Conservation (phyloP, 2,113 vertebrate genomes). For the Gopherus evgoodei region DNA sequence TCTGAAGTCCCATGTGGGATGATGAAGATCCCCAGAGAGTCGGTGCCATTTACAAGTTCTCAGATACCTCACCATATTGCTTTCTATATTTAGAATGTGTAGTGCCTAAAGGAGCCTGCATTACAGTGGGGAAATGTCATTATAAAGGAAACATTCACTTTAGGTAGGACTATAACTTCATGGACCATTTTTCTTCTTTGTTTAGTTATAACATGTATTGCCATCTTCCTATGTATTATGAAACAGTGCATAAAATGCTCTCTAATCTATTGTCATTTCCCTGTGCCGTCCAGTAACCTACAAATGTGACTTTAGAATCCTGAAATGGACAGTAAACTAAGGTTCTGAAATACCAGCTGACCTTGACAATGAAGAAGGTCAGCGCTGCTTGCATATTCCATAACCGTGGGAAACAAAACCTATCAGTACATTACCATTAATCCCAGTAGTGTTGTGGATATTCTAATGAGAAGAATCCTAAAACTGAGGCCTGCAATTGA, state of each 20-base stretch:
- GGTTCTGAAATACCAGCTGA: neutral
- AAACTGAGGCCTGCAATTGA: neutral
- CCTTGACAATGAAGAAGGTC: rapidly evolving
- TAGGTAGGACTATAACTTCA: neutral
- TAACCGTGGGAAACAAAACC: rapidly evolving
- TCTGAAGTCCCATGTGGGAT: neutral
- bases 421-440: rapidly evolving
- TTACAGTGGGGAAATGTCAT: neutral
- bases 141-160: neutral
- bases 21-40: neutral
- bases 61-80: rapidly evolving
- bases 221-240: neutral
- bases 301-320: neutral
- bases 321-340: neutral
- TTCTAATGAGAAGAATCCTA: neutral
- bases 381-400: neutral
- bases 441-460: too few relatives aligned
- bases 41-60: neutral
- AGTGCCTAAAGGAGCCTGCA: neutral
- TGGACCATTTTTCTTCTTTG: neutral
- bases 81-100: neutral
- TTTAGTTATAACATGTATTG: neutral
- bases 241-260: too few relatives aligned
- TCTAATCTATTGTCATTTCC: too few relatives aligned
- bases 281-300: too few relatives aligned